Conservation (phyloP, 2,797 vertebrate species). For the Anas flavirostris region DNA sequence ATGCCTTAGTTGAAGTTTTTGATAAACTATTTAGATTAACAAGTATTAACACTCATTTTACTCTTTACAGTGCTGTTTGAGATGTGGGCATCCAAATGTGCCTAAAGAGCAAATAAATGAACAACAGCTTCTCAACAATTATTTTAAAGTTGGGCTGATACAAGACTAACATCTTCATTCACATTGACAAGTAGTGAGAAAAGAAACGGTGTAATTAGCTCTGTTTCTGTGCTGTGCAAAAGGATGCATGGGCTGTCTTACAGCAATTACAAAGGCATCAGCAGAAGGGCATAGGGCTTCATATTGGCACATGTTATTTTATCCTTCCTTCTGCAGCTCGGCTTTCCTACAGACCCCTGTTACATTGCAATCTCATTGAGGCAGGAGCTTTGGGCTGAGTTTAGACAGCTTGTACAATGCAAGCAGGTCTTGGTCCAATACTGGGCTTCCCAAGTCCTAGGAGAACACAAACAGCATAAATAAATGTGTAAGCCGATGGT, state of each 20-base stretch:
- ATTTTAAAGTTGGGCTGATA: not conserved
- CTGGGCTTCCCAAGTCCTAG: not conserved
- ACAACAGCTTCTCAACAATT: not conserved
- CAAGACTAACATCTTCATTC: not conserved
- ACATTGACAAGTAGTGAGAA: not conserved
- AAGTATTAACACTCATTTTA: not conserved
- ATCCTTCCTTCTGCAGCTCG: not conserved
- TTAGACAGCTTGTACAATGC: fast-evolving
- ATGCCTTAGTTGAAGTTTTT: not conserved
- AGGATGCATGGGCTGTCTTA: not conserved
- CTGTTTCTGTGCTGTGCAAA: not conserved
- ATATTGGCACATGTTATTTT: not conserved
- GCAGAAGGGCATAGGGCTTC: not conserved
- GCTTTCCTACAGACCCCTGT: not conserved
- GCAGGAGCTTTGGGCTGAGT: not conserved
- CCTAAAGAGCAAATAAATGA: not conserved
- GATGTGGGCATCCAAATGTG: not conserved
- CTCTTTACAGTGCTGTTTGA: not conserved
- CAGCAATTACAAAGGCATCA: not conserved
- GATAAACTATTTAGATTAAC: not conserved
- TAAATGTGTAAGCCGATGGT: not conserved
- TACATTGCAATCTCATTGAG: not conserved
- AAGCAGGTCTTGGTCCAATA: not conserved
- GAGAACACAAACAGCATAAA: not conserved
- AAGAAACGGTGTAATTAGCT: not conserved